Evolutionary conservation across 2,888 invertebrate species (phyloP).

Genomic region (Ypsolopha sequella): DNA sequence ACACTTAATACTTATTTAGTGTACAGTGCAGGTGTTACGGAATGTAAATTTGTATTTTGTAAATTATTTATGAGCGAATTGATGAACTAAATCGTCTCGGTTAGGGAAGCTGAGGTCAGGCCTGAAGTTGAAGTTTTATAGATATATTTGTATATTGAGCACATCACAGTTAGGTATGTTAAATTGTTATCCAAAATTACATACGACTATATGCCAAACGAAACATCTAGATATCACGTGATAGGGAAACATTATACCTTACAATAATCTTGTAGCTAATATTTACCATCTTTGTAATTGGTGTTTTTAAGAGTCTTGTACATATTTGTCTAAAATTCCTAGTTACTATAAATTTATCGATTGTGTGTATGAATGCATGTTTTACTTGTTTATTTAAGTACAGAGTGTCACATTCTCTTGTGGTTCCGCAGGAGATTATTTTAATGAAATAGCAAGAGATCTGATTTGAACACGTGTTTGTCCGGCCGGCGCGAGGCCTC

Average conservation of each 20-base stretch:
- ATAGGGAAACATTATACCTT: not conserved
- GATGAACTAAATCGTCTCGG: not conserved
- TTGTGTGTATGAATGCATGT: slow-evolving; percentile 4
- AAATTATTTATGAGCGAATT: slow-evolving; percentile 15
- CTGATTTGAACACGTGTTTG: not conserved
- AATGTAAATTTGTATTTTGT: slow-evolving; percentile 19
- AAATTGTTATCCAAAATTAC: not conserved
- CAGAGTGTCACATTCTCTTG: not conserved
- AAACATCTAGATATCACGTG: not conserved
- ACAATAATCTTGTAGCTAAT: not conserved
- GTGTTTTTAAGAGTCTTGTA: not conserved
- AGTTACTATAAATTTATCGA: not conserved
- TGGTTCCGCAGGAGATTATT: not conserved
- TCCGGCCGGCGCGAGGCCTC: not conserved
- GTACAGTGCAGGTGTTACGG: slow-evolving; percentile 9
- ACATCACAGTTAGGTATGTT: slow-evolving; percentile 14
- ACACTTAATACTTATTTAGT: not conserved
- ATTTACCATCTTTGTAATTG: not conserved
- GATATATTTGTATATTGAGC: slow-evolving; percentile 19
- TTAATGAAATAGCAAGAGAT: not conserved
- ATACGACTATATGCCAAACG: not conserved
- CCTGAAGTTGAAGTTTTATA: slow-evolving; percentile 14
- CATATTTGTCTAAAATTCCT: slow-evolving; percentile 2
- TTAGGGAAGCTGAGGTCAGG: slow-evolving; percentile 13
- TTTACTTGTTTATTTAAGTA: not conserved